Base-by-base conservation (phyloP, 2,113 vertebrate species). In the Polypterus bichir region DNA sequence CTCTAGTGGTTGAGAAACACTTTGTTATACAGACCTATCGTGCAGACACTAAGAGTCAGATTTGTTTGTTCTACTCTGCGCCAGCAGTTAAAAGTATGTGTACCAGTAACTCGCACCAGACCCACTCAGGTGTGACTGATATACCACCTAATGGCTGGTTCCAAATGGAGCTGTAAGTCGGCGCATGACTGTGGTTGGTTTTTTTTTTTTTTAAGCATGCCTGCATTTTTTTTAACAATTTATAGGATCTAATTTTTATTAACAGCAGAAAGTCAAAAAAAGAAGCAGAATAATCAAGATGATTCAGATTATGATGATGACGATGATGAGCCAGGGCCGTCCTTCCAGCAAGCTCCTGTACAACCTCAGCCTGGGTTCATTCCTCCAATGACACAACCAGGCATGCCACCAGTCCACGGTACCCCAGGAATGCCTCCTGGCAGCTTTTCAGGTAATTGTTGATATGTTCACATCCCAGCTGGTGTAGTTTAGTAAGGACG, bases 271-370 rank as follows among this genome's bases (percentile, higher is more conserved):
- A 91, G 91, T 74, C 91, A 94, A 71, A 98, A 98, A 73, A 97
- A 93, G 80, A 97, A 96, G 61, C 88, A 90, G 57, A 84, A 86
- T 56, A 67, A 70, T 61, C 91, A 92, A 69, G 95, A 97, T 62
- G 94, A 97, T 79, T 97, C 95, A 46, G 95, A 98, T 70, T 92
- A 96, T 2, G 91, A 93, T 4, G 91, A 95, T 9, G 93, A 97
- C 6, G 94, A 95, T 2, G 92, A 98, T 8, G 89, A 90, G 62
- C 83, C 95, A 47, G 96, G 94, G 46, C 92, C 92, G 53, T 94
- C 95, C 45, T 89, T 81, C 79, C 93, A 90, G 4, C 87, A 89
- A 59, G 85, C 86, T n/a, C 75, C 81, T 48, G 79, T 91, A 64
- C 93, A 92, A 65, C 88, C 91, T 0, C 95, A 93, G 57, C 73